Base-by-base conservation (phyloP, 2,888 invertebrate genomes). In the Sarcophaga rosellei region DNA sequence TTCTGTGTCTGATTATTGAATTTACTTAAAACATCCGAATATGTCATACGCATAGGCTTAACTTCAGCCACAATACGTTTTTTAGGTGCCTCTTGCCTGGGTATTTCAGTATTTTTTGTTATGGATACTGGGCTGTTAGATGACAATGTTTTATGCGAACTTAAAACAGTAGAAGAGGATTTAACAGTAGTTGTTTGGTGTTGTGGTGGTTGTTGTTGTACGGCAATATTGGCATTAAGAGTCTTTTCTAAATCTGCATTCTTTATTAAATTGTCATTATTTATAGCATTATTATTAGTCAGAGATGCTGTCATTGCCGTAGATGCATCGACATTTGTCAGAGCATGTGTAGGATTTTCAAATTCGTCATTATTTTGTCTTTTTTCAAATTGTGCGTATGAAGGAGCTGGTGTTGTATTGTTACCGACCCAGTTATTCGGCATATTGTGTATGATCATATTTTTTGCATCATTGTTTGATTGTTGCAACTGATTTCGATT, bases 21-120 rank as follows among this genome's bases (percentile, higher is more conserved):
- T 93, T 97, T 97, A 47, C 96, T 96, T 63, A 97, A 91, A 10
- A 97, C 97, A 93, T 97, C 97, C 0, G 97, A 97, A 92, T 97
- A 97, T 17, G 96, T 96, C 73, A 97, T 97, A 77, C 97, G 95
- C 97, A 97, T 97, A 0, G 97, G 97, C 90, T 96, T 96, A 0
- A 97, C 97, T 93, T 97, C 97, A 59, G 97, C 97, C 0, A 97
- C 95, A 92, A 96, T 97, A 74, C 97, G 94, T 83, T 93, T 93
- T 79, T 92, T 93, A 0, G 91, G 90, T 74, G 92, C 92, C 4
- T 90, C 89, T 44, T 87, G 88, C 88, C 47, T 62, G 72, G 85
- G 81, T 79, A 74, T 87, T 65, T 84, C 83, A 68, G 21, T 81
- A 76, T 73, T 83, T 53, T 53, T 53, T 5, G 53, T 53, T 53